Evolutionary conservation across 2,797 vertebrate genomes (phyloP).

Genomic region (Melanotaenia pygmaea): DNA sequence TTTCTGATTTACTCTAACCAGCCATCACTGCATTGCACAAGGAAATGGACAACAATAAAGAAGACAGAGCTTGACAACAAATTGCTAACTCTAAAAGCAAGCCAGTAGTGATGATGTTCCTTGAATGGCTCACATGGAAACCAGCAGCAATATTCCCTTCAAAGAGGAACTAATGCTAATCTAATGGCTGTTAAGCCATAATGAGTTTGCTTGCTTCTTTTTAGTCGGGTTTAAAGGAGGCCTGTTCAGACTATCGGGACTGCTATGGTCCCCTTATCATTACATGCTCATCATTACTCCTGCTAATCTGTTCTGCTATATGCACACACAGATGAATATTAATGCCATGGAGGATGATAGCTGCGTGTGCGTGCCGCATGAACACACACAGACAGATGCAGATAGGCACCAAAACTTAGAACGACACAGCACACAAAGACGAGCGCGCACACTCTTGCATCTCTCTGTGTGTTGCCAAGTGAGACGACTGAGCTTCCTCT

Average conservation of each 20-base stretch:
- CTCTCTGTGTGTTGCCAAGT: slow-evolving; percentile 51
- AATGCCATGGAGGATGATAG: slow-evolving; percentile 76
- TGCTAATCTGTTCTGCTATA: slow-evolving; percentile 81
- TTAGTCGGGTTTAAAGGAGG: slow-evolving; percentile 69
- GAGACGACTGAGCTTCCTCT: slow-evolving; percentile 60
- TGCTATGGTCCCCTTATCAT: slow-evolving; percentile 76
- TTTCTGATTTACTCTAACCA: slow-evolving; percentile 17
- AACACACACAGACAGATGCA: slow-evolving; percentile 66
- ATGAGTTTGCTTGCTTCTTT: slow-evolving; percentile 75
- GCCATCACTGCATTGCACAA: not conserved
- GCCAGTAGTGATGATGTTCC: slow-evolving; percentile 43
- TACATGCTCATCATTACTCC: slow-evolving; percentile 80
- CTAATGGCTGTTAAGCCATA: slow-evolving; percentile 78
- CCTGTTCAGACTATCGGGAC: slow-evolving; percentile 75
- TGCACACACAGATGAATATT: slow-evolving; percentile 79
- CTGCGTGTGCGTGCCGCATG: slow-evolving; percentile 44
- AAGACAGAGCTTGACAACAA: slow-evolving; percentile 36
- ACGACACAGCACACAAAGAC: slow-evolving; percentile 40
- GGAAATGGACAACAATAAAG: slow-evolving; percentile 15
- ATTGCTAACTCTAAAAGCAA: slow-evolving; percentile 44
- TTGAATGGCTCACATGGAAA: slow-evolving; percentile 53
- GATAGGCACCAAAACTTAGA: slow-evolving; percentile 56
- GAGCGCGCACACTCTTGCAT: slow-evolving; percentile 26
- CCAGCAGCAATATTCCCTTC: slow-evolving; percentile 65
- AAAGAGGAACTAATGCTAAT: slow-evolving; percentile 79